Evolutionary conservation across 2,888 invertebrate genomes (phyloP).

Genomic region (Leptinotarsa peninsularis): DNA sequence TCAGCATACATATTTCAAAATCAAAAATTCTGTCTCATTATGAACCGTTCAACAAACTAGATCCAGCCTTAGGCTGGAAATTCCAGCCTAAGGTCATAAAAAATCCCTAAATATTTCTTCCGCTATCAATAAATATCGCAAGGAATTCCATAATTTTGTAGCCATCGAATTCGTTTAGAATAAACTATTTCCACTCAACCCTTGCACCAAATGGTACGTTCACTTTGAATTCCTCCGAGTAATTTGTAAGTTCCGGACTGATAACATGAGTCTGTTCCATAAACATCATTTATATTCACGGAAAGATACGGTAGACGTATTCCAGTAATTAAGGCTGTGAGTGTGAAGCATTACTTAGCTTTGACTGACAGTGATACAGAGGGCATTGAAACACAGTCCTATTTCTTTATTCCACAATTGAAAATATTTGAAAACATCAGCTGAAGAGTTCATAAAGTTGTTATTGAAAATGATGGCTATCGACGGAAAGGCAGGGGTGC

Average conservation of each 20-base stretch:
- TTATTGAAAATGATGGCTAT: no score
- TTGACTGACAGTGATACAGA: background rate
- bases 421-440: no score
- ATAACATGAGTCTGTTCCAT: constrained; percentile 33
- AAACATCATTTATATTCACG: constrained; percentile 35
- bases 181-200: constrained; percentile 20
- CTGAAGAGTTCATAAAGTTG: no score
- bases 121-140: background rate
- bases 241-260: constrained; percentile 38
- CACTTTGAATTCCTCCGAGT: constrained; percentile 30
- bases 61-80: background rate
- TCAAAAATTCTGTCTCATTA: background rate
- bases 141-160: constrained; percentile 16
- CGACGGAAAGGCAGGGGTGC: no score
- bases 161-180: constrained; percentile 4
- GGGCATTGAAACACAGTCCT: background rate
- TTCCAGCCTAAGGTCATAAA: background rate
- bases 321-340: constrained; percentile 5
- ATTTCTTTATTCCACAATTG: no score
- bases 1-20: no score
- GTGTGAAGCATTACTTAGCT: constrained; percentile 3
- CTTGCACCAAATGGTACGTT: constrained; percentile 36
- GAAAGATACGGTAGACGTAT: constrained; percentile 25
- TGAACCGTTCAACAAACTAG: background rate
- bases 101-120: constrained; percentile 1